phyloP scores from a whole-genome alignment of 2,888 invertebrate genomes.

The Matsumyia berberina region DNA sequence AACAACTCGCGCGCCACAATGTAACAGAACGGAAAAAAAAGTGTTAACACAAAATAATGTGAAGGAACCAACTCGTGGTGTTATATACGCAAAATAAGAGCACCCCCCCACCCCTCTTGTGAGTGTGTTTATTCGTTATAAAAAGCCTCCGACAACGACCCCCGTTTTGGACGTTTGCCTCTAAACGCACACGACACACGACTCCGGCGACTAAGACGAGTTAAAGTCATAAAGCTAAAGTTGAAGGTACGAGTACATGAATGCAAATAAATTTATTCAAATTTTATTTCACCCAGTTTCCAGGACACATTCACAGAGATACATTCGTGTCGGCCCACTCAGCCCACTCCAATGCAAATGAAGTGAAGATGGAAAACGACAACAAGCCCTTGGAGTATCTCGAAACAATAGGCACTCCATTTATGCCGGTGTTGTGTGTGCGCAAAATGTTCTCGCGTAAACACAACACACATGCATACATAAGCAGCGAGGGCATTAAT shows the following conservation, averaged over 20 bases:
- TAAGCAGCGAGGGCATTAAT: slow-evolving; percentile 28
- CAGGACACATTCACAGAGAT: slow-evolving; percentile 12
- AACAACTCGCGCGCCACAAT: slow-evolving; percentile 16
- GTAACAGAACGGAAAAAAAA: slow-evolving; percentile 25
- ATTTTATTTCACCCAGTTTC: slow-evolving; percentile 71
- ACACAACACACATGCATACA: slow-evolving; percentile 46
- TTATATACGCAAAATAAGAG: slow-evolving; percentile 6
- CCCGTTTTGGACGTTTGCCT: slow-evolving; percentile 13
- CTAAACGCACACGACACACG: slow-evolving; percentile 9
- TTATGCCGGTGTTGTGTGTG: neutral
- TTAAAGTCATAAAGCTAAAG: slow-evolving; percentile 63
- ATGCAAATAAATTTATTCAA: slow-evolving; percentile 76
- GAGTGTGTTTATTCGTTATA: slow-evolving; percentile 49
- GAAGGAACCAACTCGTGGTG: slow-evolving; percentile 1
- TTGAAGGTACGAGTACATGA: slow-evolving; percentile 52
- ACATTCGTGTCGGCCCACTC: neutral
- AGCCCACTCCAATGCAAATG: slow-evolving; percentile 57
- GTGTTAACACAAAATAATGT: slow-evolving; percentile 63
- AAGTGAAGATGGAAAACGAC: slow-evolving; percentile 48
- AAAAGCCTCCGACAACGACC: slow-evolving; percentile 21
- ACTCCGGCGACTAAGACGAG: slow-evolving; percentile 11
- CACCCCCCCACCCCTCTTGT: neutral
- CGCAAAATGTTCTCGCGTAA: slow-evolving; percentile 39
- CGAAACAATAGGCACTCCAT: slow-evolving; percentile 66
- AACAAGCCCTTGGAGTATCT: slow-evolving; percentile 41